These are phyloP conservation scores for Vanessa cardui DNA, from an alignment of 2,888 invertebrate genomes.

Conservation along the genomic window DNA sequence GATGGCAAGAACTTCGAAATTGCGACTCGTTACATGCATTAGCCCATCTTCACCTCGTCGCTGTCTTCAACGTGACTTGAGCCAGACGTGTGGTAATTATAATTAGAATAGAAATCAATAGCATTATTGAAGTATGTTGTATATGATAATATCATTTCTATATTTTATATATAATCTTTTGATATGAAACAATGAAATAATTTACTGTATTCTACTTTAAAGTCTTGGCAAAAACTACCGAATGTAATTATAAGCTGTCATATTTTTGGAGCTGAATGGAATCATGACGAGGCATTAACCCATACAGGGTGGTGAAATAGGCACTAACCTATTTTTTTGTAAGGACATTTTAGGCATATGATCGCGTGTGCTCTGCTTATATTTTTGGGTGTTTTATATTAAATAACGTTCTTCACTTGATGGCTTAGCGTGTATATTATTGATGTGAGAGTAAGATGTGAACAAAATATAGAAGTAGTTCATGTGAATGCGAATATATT, in stretches of 20 bases:
- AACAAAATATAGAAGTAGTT: not conserved
- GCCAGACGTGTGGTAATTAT: constrained; percentile 38
- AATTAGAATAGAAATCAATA: constrained; percentile 40
- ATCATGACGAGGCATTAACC: no score
- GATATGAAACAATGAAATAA: no score
- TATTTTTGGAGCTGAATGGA: no score
- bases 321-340: no score
- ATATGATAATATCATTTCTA: no score
- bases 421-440: not conserved
- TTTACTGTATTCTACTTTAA: no score
- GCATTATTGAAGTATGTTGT: constrained; percentile 25
- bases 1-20: constrained; percentile 69
- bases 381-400: no score
- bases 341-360: no score
- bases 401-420: not conserved
- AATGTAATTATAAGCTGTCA: no score
- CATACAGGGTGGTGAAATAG: no score
- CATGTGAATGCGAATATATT: not conserved
- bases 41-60: constrained; percentile 55
- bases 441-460: not conserved
- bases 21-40: constrained; percentile 70
- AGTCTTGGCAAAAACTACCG: no score
- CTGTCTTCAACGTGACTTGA: constrained; percentile 45
- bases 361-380: no score
- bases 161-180: not conserved